Base-by-base conservation (phyloP, 1,140 invertebrate genomes). In the Hestina assimilis region DNA sequence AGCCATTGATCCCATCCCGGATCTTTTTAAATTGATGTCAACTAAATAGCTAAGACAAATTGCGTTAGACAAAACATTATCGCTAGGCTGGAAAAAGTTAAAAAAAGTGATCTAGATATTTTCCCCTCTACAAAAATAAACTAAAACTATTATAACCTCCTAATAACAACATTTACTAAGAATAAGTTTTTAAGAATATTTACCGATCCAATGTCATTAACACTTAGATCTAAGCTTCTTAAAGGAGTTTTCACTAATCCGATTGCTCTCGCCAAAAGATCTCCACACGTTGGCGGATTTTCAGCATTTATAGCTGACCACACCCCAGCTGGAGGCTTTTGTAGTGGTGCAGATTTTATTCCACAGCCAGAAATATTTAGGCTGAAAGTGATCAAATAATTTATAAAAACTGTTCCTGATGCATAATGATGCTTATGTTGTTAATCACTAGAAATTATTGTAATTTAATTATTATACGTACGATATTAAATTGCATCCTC, bases 401-500 rank as follows among this genome's bases (percentile, higher is more conserved):
- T 45, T 33, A 26, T 47, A 8, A 47, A 29, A 9, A 54, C 29
- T 20, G n/a, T n/a, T n/a, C n/a, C n/a, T n/a, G n/a, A n/a, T n/a
- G n/a, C n/a, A n/a, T n/a, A n/a, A n/a, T n/a, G n/a, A n/a, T n/a
- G n/a, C n/a, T n/a, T n/a, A n/a, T n/a, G n/a, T n/a, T n/a, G n/a
- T n/a, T n/a, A n/a, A n/a, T n/a, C n/a, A n/a, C n/a, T n/a, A n/a
- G n/a, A n/a, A n/a, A n/a, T n/a, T n/a, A n/a, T n/a, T n/a, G n/a
- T n/a, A 26, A 20, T 28, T 9, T 24, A 20, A 50, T 35, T 33
- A 14, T 42, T 21, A 23, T 21, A 63, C 42, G 64, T 73, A 89
- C 85, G 76, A 76, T 29, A 71, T 86, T 7, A 89, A 63, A 56
- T 86, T 86, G 40, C 85, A 88, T 51, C 89, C 89, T 72, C 85